Evolutionary conservation across 1,140 invertebrate species (phyloP).

Genomic region (Drosophila takahashii): DNA sequence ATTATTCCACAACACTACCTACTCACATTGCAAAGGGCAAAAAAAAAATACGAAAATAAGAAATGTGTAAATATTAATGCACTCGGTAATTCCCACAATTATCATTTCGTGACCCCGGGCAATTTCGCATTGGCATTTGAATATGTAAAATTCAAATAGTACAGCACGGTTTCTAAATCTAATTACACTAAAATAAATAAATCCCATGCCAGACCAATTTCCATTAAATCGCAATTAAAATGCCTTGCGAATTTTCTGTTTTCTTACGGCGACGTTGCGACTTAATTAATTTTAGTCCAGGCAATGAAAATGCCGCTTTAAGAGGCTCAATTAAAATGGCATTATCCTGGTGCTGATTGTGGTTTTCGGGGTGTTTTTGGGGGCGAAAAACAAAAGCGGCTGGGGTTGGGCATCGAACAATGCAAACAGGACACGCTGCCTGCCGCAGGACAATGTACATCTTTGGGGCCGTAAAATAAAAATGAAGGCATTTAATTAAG

Average conservation of each 20-base stretch:
- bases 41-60: not conserved
- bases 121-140: conserved; percentile 20
- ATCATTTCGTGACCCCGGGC: conserved; percentile 34
- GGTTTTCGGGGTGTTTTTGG: not conserved
- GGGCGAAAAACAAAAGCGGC: conserved; percentile 6
- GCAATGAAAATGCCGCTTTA: conserved; percentile 42
- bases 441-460: conserved; percentile 38
- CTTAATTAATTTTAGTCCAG: conserved; percentile 60
- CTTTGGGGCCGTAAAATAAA: conserved; percentile 40
- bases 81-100: conserved; percentile 25
- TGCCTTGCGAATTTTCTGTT: conserved; percentile 12
- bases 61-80: conserved; percentile 15
- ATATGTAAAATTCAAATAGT: conserved; percentile 12
- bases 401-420: conserved; percentile 19
- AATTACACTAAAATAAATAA: conserved; percentile 42
- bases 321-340: conserved; percentile 65
- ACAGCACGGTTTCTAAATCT: not conserved
- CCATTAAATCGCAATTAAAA: conserved; percentile 37
- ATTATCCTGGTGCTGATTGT: conserved; percentile 54
- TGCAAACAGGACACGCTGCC: conserved; percentile 37
- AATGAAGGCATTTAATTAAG: conserved; percentile 50
- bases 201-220: conserved; percentile 5
- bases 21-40: conserved; percentile 11
- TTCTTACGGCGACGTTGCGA: conserved; percentile 48
- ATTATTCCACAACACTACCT: conserved; percentile 17